These are phyloP conservation scores for Heteropelma amictum DNA, from an alignment of 2,888 invertebrate species.

Conservation along the genomic window DNA sequence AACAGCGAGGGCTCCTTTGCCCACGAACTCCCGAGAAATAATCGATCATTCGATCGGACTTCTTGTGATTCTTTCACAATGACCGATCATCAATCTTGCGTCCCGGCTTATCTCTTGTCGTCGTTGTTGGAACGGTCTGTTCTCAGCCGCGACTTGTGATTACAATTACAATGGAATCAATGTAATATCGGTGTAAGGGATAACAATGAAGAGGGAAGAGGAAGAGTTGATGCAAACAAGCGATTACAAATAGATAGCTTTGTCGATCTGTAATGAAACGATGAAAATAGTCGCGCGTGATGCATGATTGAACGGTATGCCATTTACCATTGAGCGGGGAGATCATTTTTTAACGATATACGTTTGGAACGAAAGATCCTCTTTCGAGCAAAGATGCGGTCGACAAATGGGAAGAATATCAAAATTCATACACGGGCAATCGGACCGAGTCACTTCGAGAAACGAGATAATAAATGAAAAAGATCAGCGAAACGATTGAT, in stretches of 20 bases:
- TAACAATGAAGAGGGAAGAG: not conserved
- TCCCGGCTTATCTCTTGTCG: conserved; percentile 30
- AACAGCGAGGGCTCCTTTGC: not conserved
- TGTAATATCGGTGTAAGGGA: not conserved
- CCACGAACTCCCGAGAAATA: conserved; percentile 8
- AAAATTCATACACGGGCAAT: too few relatives aligned
- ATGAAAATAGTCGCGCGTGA: not conserved
- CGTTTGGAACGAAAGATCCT: too few relatives aligned
- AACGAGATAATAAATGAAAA: too few relatives aligned
- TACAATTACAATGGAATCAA: conserved; percentile 34
- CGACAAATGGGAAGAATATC: too few relatives aligned
- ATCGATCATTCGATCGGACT: conserved; percentile 31
- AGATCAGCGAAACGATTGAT: too few relatives aligned
- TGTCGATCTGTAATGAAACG: not conserved
- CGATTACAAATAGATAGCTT: conserved; percentile 1
- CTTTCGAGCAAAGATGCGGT: too few relatives aligned
- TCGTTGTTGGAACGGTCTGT: conserved; percentile 29
- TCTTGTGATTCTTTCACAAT: conserved; percentile 15
- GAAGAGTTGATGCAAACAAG: conserved; percentile 14
- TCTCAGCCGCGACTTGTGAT: conserved; percentile 26
- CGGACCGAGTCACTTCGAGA: too few relatives aligned
- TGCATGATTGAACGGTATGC: not conserved
- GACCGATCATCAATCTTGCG: conserved; percentile 35
- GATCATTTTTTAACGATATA: too few relatives aligned
- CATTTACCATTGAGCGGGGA: not conserved